phyloP scores from a whole-genome alignment of 1,140 invertebrate species.

The Habropoda laboriosa region DNA sequence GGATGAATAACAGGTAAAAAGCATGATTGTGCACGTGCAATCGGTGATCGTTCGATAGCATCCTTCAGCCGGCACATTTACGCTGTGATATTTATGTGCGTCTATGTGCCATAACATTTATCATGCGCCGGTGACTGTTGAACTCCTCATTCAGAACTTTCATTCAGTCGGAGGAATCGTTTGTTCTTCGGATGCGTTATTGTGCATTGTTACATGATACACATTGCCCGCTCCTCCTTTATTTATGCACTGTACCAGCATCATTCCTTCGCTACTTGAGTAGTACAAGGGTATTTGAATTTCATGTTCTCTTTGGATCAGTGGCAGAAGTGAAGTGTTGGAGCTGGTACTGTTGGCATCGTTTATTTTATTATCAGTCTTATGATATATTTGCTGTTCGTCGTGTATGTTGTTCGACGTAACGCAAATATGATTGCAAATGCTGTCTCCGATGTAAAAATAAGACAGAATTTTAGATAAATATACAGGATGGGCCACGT shows the following conservation, averaged over 20 bases:
- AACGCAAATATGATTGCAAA: too few relatives aligned
- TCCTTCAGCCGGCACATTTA: conserved; percentile 41
- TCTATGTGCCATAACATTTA: conserved; percentile 33
- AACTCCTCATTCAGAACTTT: conserved; percentile 58
- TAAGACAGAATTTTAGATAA: too few relatives aligned
- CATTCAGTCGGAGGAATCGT: conserved; percentile 36
- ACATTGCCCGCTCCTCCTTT: not conserved
- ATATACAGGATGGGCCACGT: too few relatives aligned
- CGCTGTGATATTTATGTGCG: conserved; percentile 44
- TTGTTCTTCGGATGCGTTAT: conserved; percentile 12
- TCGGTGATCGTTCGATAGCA: conserved; percentile 18
- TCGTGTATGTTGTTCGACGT: too few relatives aligned
- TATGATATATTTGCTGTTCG: too few relatives aligned
- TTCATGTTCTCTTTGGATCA: not conserved
- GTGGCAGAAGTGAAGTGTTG: too few relatives aligned
- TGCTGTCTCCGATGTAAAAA: too few relatives aligned
- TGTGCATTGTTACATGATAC: conserved; percentile 17
- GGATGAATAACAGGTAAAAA: conserved; percentile 25
- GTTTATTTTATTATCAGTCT: too few relatives aligned
- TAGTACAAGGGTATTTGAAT: not conserved
- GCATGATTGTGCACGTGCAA: conserved; percentile 9
- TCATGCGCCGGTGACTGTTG: conserved; percentile 34
- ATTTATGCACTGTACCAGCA: not conserved
- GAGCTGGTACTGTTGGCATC: too few relatives aligned
- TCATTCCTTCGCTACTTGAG: not conserved